A percentile compares a stretch with the other conserved stretches of the same genome.
Evolutionary conservation across 2,797 vertebrate genomes (phyloP).

Genomic region (Cyclura pinguis): DNA sequence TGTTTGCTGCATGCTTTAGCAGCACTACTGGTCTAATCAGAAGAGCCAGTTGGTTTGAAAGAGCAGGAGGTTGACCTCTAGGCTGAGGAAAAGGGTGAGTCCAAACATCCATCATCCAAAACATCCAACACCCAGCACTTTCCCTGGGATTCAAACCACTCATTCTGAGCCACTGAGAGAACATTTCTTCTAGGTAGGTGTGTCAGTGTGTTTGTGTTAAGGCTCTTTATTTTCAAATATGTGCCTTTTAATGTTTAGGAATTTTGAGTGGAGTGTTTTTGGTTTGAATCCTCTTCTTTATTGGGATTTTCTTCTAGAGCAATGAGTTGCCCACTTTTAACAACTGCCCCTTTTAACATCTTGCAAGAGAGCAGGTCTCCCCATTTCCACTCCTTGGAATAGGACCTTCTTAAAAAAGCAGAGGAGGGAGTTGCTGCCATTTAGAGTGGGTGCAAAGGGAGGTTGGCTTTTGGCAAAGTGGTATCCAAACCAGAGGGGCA

Average conservation of each 20-base stretch:
- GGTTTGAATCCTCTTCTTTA: background rate
- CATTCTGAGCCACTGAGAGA: background rate
- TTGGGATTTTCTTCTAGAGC: rapidly evolving
- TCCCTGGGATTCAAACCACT: no score
- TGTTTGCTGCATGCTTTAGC: background rate
- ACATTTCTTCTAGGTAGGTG: background rate
- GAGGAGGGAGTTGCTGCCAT: background rate
- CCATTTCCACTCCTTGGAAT: rapidly evolving
- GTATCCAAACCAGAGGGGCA: no score
- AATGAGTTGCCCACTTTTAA: background rate
- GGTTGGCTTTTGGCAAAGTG: background rate
- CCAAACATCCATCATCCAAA: background rate
- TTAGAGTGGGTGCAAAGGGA: background rate
- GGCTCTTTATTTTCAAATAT: rapidly evolving
- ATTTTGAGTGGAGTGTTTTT: background rate
- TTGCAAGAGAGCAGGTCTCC: background rate
- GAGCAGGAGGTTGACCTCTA: background rate
- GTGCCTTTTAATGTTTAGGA: background rate
- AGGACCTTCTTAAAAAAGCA: background rate
- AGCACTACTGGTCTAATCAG: background rate
- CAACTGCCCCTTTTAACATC: rapidly evolving
- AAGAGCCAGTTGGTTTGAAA: background rate
- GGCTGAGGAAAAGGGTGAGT: slow-evolving; percentile 1
- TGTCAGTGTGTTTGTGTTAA: background rate
- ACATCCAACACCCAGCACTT: background rate